Base-by-base conservation (phyloP, 2,113 vertebrate species). In the Eleginops maclovinus region DNA sequence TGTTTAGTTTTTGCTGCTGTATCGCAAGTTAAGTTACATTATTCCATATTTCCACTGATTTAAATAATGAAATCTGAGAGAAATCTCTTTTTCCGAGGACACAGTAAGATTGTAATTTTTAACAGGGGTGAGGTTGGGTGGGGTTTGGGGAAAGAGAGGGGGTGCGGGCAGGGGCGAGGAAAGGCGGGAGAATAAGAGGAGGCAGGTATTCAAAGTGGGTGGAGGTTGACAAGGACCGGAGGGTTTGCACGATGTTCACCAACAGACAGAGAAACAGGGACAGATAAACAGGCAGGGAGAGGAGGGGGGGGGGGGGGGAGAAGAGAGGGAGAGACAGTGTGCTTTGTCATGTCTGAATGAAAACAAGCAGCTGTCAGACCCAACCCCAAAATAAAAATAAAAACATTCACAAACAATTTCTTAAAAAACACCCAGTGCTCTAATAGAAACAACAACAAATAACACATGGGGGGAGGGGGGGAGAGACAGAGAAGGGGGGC, bases 31-130 rank as follows among this genome's bases (percentile, higher is more conserved):
- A 87, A 88, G 85, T 79, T 91, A 85, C 89, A 76, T 92, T 91
- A 70, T 80, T 90, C 58, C 43, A 82, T 47, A 64, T 75, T 89
- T 88, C 40, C 81, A 89, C 79, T 67, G 85, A 81, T 87, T 93
- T 81, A 90, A 89, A 87, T 86, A 81, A 93, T 93, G 91, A 94
- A 94, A 93, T 84, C 46, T 72, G 86, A 94, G 90, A 88, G 93
- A 95, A 92, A 89, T 92, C 90, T 94, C 92, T 94, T 94, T 94
- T 94, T 94, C 92, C 86, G 85, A 91, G 89, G 88, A 94, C 92
- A 94, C 93, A 93, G 88, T 94, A 88, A 92, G 87, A 91, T 85
- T 90, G 84, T 77, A 68, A 67, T 76, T 87, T 80, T 86, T 61
- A 55, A 85, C 73, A 59, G 70, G 80, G 69, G 67, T 41, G 59